Evolutionary conservation across 2,797 vertebrate genomes (phyloP), one percentile per base, ranked within the genome.

Genomic region (Typhlichthys subterraneus): DNA sequence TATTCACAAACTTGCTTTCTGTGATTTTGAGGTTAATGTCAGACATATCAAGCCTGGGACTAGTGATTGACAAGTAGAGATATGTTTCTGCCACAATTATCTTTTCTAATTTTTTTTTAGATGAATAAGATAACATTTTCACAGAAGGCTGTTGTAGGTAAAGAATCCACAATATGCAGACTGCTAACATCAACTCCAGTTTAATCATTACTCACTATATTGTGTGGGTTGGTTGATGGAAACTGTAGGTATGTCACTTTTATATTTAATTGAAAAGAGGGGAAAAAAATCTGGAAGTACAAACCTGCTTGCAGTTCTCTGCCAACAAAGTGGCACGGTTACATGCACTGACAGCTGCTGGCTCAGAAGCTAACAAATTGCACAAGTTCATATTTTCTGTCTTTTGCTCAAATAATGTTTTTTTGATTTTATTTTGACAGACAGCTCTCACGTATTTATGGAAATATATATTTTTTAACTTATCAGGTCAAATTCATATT

Each of bases 11-110:
- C 17, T 15, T 17, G 13, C 59, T 63, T 67, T 73, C 64, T 48
- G 57, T 69, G 60, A 63, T 71, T 59, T 75, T 74, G 85, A 85
- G 81, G 81, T 91, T 87, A 90, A 90, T 87, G 87, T 72, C 83
- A 91, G 84, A 88, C 88, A 75, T 85, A 70, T 84, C 64, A 82
- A 83, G 88, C 87, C 87, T 67, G 76, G 77, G 88, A 87, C 84
- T 76, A 70, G 76, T 77, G 73, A 84, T 84, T 86, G 87, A 85
- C 82, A 85, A 89, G 81, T 63, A 70, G 82, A 87, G 88, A 90
- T 91, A 68, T 84, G 73, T 79, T 79, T 80, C 80, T 68, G 75
- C 87, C 77, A 80, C 46, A 70, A 83, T 80, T 80, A 72, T 68
- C 42, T 72, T 69, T 55, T 67, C 64, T 69, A 23, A 63, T 69